Evolutionary conservation across 30 jellyfish, hydroid and myxozoan species (phyloP), one percentile per base, ranked within the genome.

Genomic region (Hydractinia echinata): DNA sequence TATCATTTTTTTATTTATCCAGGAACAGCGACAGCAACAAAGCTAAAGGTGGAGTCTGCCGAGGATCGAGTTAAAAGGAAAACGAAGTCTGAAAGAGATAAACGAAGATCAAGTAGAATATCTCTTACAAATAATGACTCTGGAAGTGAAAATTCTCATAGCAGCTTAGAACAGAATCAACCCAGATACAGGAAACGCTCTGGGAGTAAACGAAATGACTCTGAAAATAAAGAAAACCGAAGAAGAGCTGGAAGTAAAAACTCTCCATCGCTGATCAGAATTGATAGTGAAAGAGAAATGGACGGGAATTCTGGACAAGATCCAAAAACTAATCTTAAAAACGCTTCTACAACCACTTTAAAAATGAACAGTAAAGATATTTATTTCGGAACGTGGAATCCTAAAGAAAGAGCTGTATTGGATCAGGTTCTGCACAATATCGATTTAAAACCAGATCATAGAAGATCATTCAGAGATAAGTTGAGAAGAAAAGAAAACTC

Each of bases 11-110:
- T 58, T 58, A 58, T 18, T 18, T 58, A 11, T 58, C 3, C 15
- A 18, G 69, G 19, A 30, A 30, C 44, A 30, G 44, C 44, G 44
- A 30, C 74, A 7, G 76, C 60, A 0, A 49, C 85, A 10, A 77
- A 77, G 49, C 73, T 21, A 7, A 77, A 55, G 51, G 18, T 21
- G 16, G 76, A 77, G 21, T 76, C 39, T 15, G n/a, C 60, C 13
- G 11, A 13, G 10, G 79, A 61, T 5, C 86, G 64, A 9, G 54
- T 19, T 9, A 67, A 70, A 48, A 58, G 81, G 51, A 80, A 80
- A 80, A 80, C 87, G 56, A 80, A 80, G 67, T 80, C 87, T 4
- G 87, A 80, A 80, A 64, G 87, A 60, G 87, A 80, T 51, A 80
- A 80, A 53, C 14, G 87, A 49, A 52, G 87, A 5, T 80, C 87